Conservation (phyloP, 2,797 vertebrate species). For the Euphonia xanthogaster region DNA sequence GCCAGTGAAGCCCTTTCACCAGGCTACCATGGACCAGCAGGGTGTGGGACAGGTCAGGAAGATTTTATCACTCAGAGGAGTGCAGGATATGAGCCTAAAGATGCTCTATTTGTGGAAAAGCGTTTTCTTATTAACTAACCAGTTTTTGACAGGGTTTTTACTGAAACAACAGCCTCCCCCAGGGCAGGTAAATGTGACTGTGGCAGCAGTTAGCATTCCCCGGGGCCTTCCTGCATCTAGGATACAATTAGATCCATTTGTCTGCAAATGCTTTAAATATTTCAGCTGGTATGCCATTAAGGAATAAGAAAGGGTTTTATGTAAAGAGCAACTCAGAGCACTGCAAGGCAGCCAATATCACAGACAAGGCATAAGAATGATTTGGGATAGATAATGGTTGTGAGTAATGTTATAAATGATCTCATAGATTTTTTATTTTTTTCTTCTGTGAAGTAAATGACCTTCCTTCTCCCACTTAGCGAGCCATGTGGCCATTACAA, state of each 20-base stretch:
- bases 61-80: neutral
- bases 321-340: constrained; percentile 37
- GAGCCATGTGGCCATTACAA: constrained; percentile 33
- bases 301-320: constrained; percentile 53
- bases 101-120: neutral
- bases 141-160: constrained; percentile 18
- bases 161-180: constrained; percentile 30
- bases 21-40: rapidly evolving
- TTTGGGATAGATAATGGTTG: constrained; percentile 63
- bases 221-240: neutral
- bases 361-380: constrained; percentile 59
- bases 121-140: constrained; percentile 38
- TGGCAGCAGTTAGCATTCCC: constrained; percentile 20
- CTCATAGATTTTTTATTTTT: constrained; percentile 49
- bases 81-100: neutral
- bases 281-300: constrained; percentile 64
- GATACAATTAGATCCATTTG: constrained; percentile 58
- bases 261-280: constrained; percentile 68
- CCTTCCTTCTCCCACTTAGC: constrained; percentile 48
- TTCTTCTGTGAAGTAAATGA: constrained; percentile 52
- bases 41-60: neutral
- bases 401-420: constrained; percentile 70
- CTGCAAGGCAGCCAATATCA: constrained; percentile 54
- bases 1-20: neutral
- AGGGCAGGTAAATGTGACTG: constrained; percentile 53